Evolutionary conservation across 2,888 invertebrate genomes (phyloP).

Genomic region (Clunio marinus): DNA sequence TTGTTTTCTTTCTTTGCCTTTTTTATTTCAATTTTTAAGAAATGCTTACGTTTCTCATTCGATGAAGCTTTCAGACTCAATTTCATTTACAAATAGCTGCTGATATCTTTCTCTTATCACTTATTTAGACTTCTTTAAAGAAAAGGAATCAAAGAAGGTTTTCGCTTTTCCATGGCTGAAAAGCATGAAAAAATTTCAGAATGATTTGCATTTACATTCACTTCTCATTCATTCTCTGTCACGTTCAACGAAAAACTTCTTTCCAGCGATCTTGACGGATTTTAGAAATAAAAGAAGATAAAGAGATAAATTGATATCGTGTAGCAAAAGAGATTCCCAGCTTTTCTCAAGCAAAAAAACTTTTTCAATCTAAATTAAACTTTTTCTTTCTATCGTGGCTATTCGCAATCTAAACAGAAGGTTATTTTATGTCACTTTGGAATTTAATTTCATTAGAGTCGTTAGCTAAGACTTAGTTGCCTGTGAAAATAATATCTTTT

Average conservation of each 20-base stretch:
- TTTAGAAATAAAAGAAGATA: neutral
- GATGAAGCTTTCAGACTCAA: slow-evolving; percentile 13
- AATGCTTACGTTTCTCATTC: slow-evolving; percentile 14
- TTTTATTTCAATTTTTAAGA: too few species aligned
- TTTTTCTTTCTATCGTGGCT: neutral
- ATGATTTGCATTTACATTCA: too few species aligned
- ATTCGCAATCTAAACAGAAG: neutral
- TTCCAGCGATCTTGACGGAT: too few species aligned
- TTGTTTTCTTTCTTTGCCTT: neutral
- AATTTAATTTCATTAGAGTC: neutral
- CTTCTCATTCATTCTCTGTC: too few species aligned
- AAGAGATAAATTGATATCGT: too few species aligned
- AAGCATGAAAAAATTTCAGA: too few species aligned
- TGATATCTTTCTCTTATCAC: slow-evolving; percentile 2
- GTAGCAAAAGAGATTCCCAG: too few species aligned
- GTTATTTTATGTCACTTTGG: neutral
- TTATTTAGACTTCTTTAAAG: neutral
- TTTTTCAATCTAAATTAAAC: slow-evolving; percentile 21
- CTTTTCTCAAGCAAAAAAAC: neutral
- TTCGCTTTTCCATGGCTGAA: too few species aligned
- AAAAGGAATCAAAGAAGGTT: too few species aligned
- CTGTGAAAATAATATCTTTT: too few species aligned
- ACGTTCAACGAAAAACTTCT: too few species aligned
- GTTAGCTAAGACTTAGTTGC: too few species aligned
- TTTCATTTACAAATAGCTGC: slow-evolving; percentile 6